Base-by-base conservation (phyloP, 2,113 vertebrate species). In the Callipepla californica region DNA sequence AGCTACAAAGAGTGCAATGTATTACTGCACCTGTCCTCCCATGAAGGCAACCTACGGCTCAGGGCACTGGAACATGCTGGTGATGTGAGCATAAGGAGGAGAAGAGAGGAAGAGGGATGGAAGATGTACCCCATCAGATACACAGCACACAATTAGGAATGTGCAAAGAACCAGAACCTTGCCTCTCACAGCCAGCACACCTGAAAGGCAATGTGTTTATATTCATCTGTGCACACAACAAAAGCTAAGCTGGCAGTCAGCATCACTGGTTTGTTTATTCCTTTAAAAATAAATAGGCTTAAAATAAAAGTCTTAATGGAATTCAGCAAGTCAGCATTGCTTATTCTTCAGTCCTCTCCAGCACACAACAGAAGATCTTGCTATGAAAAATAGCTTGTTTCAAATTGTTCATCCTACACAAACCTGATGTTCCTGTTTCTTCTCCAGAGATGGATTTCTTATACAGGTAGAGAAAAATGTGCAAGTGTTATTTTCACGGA, bases 31-130 rank as follows among this genome's bases (percentile, higher is more conserved):
- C 21, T 18, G 26, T 17, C 75, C 16, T 2, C 26, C 0, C 0
- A 18, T 16, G 45, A 53, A 68, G 87, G 74, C 9, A 10, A 21
- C 13, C 30, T 0, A 0, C 25, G 55, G 55, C 47, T 59, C 67
- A 65, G 48, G 40, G 66, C 53, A 65, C 68, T 59, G 9, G 9
- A n/a, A 11, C 0, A 0, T 1, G 9, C 9, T 0, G 0, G 17
- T 4, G 57, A 63, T 12, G 15, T 0, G 4, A 42, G 80, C 6
- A 66, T 16, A 5, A 13, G 36, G 55, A 75, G 4, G 32, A 48
- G 44, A 68, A 34, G n/a, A 67, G 5, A 79, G 7, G 6, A 63
- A 23, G 26, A 47, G 3, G 18, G 25, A 76, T 8, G 28, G 26
- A 82, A 69, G 25, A 57, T 57, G 18, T 13, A 32, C 28, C 51